Percentiles rank a stretch among this genome's conserved stretches.
These are phyloP conservation scores for Norana najaformis DNA, from an alignment of 2,888 invertebrate genomes.

Conservation along the genomic window DNA sequence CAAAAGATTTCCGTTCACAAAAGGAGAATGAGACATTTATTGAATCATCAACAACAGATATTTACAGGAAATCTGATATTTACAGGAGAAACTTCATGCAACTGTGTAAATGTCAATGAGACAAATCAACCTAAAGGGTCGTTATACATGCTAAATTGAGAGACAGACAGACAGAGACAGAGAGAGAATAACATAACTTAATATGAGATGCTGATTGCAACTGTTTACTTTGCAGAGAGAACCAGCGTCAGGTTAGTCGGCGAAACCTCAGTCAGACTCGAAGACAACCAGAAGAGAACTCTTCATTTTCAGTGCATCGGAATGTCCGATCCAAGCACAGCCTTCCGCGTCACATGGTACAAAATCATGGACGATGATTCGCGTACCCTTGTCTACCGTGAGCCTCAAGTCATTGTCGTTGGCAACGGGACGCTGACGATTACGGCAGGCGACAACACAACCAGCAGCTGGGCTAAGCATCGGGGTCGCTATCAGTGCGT, in stretches of 20 bases:
- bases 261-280: not conserved
- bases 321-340: slow-evolving; percentile 21
- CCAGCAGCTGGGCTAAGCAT: slow-evolving; percentile 20
- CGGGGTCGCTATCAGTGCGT: slow-evolving; percentile 23
- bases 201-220: too few species aligned
- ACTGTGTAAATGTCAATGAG: too few species aligned
- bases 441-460: not conserved
- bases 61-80: too few species aligned
- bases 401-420: not conserved
- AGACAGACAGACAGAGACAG: too few species aligned
- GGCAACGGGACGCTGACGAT: slow-evolving; percentile 4
- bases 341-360: not conserved
- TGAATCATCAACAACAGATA: too few species aligned
- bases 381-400: not conserved
- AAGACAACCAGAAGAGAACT: not conserved
- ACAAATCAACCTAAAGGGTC: too few species aligned
- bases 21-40: too few species aligned
- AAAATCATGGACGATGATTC: not conserved
- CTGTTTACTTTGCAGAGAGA: not conserved
- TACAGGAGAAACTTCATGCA: too few species aligned
- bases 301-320: not conserved
- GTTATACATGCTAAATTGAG: too few species aligned
- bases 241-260: not conserved
- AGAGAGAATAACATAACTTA: too few species aligned
- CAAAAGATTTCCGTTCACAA: too few species aligned